These are phyloP conservation scores for Alectoris magna DNA, from an alignment of 2,797 vertebrate species.

Conservation along the genomic window DNA sequence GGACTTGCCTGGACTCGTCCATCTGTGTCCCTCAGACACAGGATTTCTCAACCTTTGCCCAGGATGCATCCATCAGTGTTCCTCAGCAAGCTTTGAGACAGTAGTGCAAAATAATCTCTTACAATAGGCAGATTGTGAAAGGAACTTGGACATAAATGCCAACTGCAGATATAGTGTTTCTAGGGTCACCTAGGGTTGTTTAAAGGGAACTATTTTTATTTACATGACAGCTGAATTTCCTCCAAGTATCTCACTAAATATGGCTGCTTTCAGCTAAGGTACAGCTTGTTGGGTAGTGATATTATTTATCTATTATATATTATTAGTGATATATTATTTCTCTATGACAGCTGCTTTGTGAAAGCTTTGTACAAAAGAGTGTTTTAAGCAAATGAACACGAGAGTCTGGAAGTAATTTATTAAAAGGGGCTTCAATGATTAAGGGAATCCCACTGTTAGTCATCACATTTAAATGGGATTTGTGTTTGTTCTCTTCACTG, in stretches of 20 bases:
- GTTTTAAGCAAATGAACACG: neutral
- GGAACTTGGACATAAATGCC: neutral
- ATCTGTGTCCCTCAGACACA: no score
- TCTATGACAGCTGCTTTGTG: neutral
- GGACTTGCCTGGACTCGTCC: no score
- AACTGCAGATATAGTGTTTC: neutral
- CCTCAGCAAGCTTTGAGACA: no score
- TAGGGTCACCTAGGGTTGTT: neutral
- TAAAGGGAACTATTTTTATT: neutral
- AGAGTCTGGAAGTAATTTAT: neutral
- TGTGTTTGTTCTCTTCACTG: neutral
- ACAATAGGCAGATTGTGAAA: neutral
- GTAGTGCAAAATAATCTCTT: no score
- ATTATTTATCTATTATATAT: neutral
- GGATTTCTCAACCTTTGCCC: no score
- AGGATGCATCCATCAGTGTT: no score
- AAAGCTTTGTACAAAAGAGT: neutral
- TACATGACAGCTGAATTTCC: neutral
- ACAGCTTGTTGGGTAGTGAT: neutral
- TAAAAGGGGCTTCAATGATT: neutral
- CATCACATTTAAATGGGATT: neutral
- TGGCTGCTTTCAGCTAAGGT: neutral
- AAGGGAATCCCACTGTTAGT: neutral
- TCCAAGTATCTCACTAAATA: neutral
- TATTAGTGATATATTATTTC: neutral